Conservation (phyloP, 2,888 invertebrate species). For the Himalopsyche anomala region DNA sequence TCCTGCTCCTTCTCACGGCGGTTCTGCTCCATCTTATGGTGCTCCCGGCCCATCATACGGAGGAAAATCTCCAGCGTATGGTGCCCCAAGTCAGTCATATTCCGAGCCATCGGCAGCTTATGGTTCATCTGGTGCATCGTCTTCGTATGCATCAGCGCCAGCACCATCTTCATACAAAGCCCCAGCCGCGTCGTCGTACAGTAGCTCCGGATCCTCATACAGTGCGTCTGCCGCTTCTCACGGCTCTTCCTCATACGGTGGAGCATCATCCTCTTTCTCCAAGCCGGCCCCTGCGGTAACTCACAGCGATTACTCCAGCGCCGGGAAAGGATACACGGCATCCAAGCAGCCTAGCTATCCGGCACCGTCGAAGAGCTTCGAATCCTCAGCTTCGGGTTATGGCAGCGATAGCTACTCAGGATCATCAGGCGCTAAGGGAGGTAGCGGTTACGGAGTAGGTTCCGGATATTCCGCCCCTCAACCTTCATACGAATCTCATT, state of each 20-base stretch:
- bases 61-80: not conserved
- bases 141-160: conserved; percentile 32
- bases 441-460: conserved; percentile 8
- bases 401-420: not conserved
- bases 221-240: conserved; percentile 12
- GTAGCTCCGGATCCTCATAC: not conserved
- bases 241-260: conserved; percentile 31
- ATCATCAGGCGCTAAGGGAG: conserved; percentile 15
- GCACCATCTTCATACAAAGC: conserved; percentile 14
- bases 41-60: not conserved
- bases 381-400: conserved; percentile 44
- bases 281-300: not conserved
- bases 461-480: not conserved
- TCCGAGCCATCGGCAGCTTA: too few species aligned
- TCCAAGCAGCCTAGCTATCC: conserved; percentile 8
- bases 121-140: conserved; percentile 21
- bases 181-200: conserved; percentile 9
- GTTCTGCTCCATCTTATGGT: conserved; percentile 45
- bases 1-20: not conserved
- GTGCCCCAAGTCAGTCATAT: not conserved
- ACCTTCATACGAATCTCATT: conserved; percentile 43
- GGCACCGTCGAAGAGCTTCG: not conserved
- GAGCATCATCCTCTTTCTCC: not conserved
- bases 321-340: not conserved
- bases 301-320: not conserved